Percentiles rank a stretch among this genome's conserved stretches.
These are phyloP conservation scores for Eucidaris tribuloides DNA, from an alignment of 35 echinoderm and acorn worm genomes.

Conservation along the genomic window DNA sequence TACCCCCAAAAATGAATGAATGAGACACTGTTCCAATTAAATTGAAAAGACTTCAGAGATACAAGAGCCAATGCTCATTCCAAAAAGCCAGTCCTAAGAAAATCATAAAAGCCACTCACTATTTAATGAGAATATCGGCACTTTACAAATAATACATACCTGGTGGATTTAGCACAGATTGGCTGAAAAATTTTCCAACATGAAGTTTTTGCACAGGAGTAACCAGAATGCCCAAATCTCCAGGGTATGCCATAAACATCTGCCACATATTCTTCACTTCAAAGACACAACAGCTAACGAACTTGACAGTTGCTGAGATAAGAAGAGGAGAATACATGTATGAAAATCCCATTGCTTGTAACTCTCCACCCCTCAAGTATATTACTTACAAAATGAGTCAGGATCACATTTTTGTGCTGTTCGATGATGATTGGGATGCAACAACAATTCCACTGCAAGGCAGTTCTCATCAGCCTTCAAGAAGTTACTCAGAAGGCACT, in stretches of 20 bases:
- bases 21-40: background rate
- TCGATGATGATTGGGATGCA: background rate
- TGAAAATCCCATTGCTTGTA: background rate
- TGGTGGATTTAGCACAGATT: background rate
- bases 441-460: background rate
- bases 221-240: constrained; percentile 24
- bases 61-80: constrained; percentile 1
- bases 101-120: background rate
- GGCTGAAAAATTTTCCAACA: background rate
- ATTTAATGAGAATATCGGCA: background rate
- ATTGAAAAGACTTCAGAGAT: background rate
- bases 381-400: background rate
- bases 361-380: background rate
- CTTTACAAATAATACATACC: background rate
- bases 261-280: too few species aligned
- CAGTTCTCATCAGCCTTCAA: background rate
- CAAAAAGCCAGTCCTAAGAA: background rate
- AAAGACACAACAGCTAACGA: too few species aligned
- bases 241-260: too few species aligned
- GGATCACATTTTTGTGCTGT: background rate
- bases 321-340: background rate
- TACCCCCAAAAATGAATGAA: background rate
- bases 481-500: background rate
- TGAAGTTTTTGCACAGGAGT: background rate
- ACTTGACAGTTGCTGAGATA: too few species aligned